These are phyloP conservation scores for Albula goreensis DNA, from an alignment of 2,113 vertebrate species.

Conservation along the genomic window DNA sequence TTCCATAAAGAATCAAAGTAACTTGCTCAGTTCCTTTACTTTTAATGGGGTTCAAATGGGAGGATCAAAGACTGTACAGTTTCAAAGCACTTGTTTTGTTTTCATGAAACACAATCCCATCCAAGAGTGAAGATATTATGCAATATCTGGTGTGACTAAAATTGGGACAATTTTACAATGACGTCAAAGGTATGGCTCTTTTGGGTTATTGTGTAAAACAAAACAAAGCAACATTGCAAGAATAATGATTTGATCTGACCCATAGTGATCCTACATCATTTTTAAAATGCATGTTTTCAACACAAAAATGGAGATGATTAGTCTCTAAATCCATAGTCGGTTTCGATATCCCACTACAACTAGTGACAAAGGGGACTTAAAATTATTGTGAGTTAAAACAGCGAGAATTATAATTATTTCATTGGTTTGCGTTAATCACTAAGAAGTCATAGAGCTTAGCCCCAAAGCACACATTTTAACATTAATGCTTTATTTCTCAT, in stretches of 20 bases:
- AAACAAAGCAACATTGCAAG: slow-evolving; percentile 42
- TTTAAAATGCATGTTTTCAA: slow-evolving; percentile 62
- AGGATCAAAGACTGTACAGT: too few relatives aligned
- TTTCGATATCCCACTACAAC: slow-evolving; percentile 64
- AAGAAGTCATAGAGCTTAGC: slow-evolving; percentile 67
- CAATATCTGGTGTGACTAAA: too few relatives aligned
- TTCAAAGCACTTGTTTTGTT: too few relatives aligned
- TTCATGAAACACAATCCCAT: too few relatives aligned
- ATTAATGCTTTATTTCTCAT: slow-evolving; percentile 72
- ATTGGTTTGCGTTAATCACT: slow-evolving; percentile 72
- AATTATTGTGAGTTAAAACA: slow-evolving; percentile 59
- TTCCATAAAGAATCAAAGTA: too few relatives aligned
- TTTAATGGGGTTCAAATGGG: too few relatives aligned
- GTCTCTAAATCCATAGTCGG: slow-evolving; percentile 69
- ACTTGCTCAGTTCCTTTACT: too few relatives aligned
- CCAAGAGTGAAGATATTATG: too few relatives aligned
- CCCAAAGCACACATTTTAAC: slow-evolving; percentile 68
- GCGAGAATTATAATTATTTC: slow-evolving; percentile 70
- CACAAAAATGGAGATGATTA: slow-evolving; percentile 47
- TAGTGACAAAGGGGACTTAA: slow-evolving; percentile 62
- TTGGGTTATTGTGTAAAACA: background rate
- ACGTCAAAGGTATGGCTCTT: background rate
- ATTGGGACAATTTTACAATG: background rate
- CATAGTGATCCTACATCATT: slow-evolving; percentile 61
- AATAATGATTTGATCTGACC: slow-evolving; percentile 62